Evolutionary conservation across 1,140 invertebrate species (phyloP).

Genomic region (Drosophila serrata): DNA sequence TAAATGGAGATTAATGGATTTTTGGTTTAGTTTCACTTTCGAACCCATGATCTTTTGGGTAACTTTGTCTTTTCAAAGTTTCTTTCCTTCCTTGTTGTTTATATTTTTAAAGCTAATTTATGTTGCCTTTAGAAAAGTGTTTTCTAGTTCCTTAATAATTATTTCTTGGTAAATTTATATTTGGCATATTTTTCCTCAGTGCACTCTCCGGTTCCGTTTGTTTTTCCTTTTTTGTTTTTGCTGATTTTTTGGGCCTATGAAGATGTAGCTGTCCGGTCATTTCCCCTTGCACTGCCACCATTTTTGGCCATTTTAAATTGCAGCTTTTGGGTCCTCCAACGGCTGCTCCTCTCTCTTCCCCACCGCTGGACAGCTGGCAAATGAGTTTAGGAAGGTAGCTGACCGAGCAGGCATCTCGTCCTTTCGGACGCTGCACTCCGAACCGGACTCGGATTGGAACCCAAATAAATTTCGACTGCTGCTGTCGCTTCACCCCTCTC

Average conservation of each 20-base stretch:
- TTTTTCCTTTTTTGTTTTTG: neutral
- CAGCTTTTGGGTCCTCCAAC: slow-evolving; percentile 21
- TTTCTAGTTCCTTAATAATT: neutral
- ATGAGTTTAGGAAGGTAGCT: slow-evolving; percentile 50
- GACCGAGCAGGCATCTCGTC: slow-evolving; percentile 40
- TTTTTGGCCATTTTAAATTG: slow-evolving; percentile 53
- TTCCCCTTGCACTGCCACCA: slow-evolving; percentile 28
- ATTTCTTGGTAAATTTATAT: neutral
- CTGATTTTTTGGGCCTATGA: slow-evolving; percentile 39
- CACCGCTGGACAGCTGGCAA: slow-evolving; percentile 44
- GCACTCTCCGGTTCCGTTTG: neutral
- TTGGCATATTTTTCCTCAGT: neutral
- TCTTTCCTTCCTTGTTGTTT: too few species aligned
- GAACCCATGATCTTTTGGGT: too few species aligned
- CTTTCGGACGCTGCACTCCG: slow-evolving; percentile 42
- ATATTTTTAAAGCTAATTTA: too few species aligned
- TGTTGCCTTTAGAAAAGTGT: too few species aligned
- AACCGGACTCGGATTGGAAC: slow-evolving; percentile 53
- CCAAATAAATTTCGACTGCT: slow-evolving; percentile 75
- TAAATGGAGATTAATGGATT: too few species aligned
- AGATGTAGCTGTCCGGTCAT: slow-evolving; percentile 24
- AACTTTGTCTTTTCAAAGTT: too few species aligned
- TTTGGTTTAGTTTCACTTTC: too few species aligned
- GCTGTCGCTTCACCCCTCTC: neutral
- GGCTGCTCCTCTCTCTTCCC: neutral